Evolutionary conservation across 53 echinoderm and acorn worm species (phyloP).

Genomic region (Crossaster papposus): DNA sequence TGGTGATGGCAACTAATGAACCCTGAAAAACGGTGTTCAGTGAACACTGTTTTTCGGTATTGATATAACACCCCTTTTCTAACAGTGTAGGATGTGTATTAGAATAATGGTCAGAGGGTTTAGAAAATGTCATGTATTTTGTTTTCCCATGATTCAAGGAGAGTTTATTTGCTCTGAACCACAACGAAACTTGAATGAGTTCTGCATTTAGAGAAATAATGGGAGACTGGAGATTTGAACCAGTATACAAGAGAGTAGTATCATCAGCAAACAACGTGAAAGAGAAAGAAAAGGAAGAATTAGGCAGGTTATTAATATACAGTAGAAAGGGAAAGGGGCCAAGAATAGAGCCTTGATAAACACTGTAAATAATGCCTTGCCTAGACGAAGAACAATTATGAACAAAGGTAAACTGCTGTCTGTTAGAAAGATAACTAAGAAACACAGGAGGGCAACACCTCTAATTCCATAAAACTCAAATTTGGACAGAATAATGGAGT

Average conservation of each 20-base stretch:
- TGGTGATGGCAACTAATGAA: no score
- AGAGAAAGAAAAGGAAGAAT: neutral
- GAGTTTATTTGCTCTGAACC: no score
- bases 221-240: no score
- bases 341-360: conserved; percentile 17
- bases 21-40: no score
- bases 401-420: neutral
- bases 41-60: no score
- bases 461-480: neutral
- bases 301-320: neutral
- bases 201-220: neutral
- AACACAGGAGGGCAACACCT: neutral
- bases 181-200: neutral
- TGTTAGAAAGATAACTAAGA: neutral
- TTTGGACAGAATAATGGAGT: neutral
- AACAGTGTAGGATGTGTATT: neutral
- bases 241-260: no score
- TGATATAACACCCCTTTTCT: no score
- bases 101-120: neutral
- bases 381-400: neutral
- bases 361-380: neutral
- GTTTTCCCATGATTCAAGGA: neutral
- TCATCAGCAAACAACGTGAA: conserved; percentile 34
- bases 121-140: neutral
- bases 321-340: conserved; percentile 3